A percentile compares a stretch with the other conserved stretches of the same genome.
phyloP scores from a whole-genome alignment of 2,113 vertebrate genomes.

The Neolamprologus falcicula region DNA sequence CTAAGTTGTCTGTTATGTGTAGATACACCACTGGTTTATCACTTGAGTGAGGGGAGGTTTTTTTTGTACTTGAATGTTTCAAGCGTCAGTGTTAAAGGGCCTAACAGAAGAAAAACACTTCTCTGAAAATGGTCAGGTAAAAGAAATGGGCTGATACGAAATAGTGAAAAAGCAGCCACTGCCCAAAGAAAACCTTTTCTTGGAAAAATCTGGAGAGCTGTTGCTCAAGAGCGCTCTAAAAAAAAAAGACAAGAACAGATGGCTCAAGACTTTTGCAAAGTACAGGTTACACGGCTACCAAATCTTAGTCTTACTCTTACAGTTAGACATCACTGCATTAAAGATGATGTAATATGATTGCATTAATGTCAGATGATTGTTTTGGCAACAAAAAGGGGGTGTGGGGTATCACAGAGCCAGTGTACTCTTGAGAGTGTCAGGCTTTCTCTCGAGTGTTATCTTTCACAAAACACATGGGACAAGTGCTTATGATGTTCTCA shows the following conservation, averaged over 20 bases:
- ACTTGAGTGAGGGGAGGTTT: background rate
- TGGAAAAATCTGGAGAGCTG: background rate
- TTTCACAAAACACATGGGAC: background rate
- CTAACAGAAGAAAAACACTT: background rate
- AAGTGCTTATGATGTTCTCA: conserved; percentile 13
- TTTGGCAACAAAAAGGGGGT: background rate
- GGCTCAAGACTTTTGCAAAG: background rate
- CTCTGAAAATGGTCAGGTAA: background rate
- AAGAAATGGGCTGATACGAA: background rate
- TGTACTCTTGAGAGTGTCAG: background rate
- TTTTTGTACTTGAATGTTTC: background rate
- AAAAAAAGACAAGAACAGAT: background rate
- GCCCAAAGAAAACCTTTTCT: background rate
- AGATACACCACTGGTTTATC: background rate
- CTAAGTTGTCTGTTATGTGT: background rate
- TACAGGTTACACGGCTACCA: background rate
- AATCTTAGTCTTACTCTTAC: background rate
- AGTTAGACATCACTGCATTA: background rate
- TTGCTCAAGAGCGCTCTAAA: background rate
- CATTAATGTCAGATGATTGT: background rate
- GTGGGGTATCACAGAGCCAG: background rate
- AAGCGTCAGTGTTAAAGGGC: background rate
- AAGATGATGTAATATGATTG: background rate
- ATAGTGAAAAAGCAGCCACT: background rate
- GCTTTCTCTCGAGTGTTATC: background rate